Evolutionary conservation across 2,888 invertebrate genomes (phyloP), one percentile per base, ranked within the genome.

Genomic region (Amphipoea oculea): DNA sequence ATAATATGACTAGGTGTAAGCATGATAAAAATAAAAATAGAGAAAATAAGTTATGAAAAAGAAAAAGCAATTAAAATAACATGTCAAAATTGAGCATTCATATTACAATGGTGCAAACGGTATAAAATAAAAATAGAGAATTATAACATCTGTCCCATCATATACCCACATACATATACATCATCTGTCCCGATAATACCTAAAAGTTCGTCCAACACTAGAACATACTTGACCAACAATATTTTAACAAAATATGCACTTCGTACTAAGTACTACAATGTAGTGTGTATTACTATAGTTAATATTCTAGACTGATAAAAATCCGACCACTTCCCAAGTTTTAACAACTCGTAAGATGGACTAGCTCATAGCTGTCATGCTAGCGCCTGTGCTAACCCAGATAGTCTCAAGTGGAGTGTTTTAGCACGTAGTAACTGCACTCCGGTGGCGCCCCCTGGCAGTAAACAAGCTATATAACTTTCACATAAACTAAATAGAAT

Each of bases 401-500:
- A 88, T 85, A 79, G 65, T 71, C 79, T 85, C 70, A 83, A 87
- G 79, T 84, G 76, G 76, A 81, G 81, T 85, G 72, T 84, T 86
- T 83, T 78, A 85, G 84, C 79, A 85, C 85, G 80, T 84, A 85
- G 86, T 89, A 85, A 88, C 84, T 73, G 83, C 78, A 66, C 78
- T 77, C 20, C 57, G 12, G 85, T 81, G 80, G 85, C 81, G 84
- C 81, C 84, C 73, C 78, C 83, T 80, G 65, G 73, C 79, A 48
- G 82, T 89, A 91, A 89, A 89, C 89, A 89, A 88, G 85, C 84
- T 78, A 86, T 85, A 89, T 86, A 88, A 87, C 81, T 81, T 83
- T 76, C 79, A 78, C 84, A 81, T 88, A 84, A 87, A 87, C 67
- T 85, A 85, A 88, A 90, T 86, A 86, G 82, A 91, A 90, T 89